Percentiles rank a stretch among this genome's conserved stretches.
Conservation (phyloP, 2,888 invertebrate genomes). For the Sicus ferrugineus region DNA sequence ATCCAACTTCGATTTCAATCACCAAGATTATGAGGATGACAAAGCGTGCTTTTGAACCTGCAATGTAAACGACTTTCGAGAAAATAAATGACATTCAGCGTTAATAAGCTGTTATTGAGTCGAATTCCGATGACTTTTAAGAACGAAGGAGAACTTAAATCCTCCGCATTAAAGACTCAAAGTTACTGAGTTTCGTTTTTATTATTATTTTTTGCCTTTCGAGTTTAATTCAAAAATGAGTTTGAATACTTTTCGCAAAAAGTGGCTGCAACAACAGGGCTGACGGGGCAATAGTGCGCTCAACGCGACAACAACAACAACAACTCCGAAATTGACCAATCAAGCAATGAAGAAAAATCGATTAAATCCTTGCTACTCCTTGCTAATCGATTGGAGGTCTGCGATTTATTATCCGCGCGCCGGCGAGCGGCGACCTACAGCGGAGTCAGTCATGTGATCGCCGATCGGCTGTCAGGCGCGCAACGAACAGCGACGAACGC, state of each 20-base stretch:
- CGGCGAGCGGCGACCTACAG: constrained; percentile 48
- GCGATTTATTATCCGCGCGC: constrained; percentile 5
- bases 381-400: neutral
- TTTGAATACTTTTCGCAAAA: neutral
- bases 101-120: too few relatives aligned
- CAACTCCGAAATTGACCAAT: constrained; percentile 15
- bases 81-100: constrained; percentile 6
- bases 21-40: constrained; percentile 58
- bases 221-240: neutral
- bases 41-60: neutral
- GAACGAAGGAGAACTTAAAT: too few relatives aligned
- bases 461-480: constrained; percentile 14
- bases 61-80: neutral
- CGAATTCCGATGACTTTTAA: too few relatives aligned
- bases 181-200: too few relatives aligned
- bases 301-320: neutral
- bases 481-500: constrained; percentile 40
- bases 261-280: too few relatives aligned
- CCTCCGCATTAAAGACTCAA: too few relatives aligned
- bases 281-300: neutral
- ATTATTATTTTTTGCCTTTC: too few relatives aligned
- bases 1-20: constrained; percentile 48
- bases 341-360: constrained; percentile 44
- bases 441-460: constrained; percentile 40
- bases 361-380: constrained; percentile 51